A percentile compares a stretch with the other conserved stretches of the same genome.
Conservation (phyloP, 2,888 invertebrate genomes). For the Trichopoda pennipes region DNA sequence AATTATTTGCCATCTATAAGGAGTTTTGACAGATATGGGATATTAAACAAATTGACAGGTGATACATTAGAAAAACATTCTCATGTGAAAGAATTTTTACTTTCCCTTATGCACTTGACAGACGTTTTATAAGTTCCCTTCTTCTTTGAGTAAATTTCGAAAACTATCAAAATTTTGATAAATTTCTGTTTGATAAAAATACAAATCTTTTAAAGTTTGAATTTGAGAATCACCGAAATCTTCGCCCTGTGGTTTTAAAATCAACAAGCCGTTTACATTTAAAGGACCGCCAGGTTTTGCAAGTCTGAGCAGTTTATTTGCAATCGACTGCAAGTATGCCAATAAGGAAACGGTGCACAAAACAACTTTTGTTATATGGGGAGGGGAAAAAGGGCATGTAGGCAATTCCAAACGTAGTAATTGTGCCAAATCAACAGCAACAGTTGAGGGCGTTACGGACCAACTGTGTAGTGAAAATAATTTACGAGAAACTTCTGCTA, state of each 20-base stretch:
- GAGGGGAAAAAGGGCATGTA: background rate
- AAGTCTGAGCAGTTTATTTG: background rate
- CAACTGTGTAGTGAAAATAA: conserved; percentile 71
- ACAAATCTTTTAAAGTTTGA: conserved; percentile 73
- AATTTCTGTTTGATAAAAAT: conserved; percentile 71
- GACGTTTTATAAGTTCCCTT: conserved; percentile 15
- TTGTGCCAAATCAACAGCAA: conserved; percentile 72
- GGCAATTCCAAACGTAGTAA: conserved; percentile 6
- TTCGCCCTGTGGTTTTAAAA: conserved; percentile 70
- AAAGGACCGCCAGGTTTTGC: background rate
- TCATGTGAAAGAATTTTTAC: too few relatives aligned
- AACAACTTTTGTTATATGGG: conserved; percentile 44
- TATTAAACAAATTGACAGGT: too few relatives aligned
- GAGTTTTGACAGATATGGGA: too few relatives aligned
- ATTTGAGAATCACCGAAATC: conserved; percentile 71
- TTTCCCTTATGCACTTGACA: too few relatives aligned
- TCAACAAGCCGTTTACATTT: conserved; percentile 60
- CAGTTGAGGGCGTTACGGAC: conserved; percentile 69
- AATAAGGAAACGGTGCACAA: conserved; percentile 63
- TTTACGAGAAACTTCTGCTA: conserved; percentile 71
- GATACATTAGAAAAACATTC: too few relatives aligned
- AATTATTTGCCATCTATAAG: too few relatives aligned
- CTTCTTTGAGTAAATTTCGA: background rate
- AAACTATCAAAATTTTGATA: conserved; percentile 39
- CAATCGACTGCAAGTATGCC: conserved; percentile 64